Percentiles rank a stretch among this genome's conserved stretches.
phyloP scores from a whole-genome alignment of 2,113 vertebrate genomes.

The Albula glossodonta region DNA sequence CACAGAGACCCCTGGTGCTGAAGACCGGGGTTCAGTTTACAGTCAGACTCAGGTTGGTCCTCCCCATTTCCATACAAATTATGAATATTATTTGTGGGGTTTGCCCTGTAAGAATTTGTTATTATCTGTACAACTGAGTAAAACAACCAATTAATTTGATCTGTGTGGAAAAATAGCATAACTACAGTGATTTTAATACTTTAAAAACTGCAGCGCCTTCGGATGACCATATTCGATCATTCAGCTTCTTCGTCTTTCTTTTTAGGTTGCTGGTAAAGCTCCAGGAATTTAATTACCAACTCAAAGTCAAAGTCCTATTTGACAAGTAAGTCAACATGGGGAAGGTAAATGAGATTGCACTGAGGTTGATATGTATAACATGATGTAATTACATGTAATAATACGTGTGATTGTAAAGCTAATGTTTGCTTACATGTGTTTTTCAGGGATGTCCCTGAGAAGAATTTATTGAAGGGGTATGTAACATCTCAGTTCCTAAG shows the following conservation, averaged over 20 bases:
- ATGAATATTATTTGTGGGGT: not conserved
- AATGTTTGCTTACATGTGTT: not conserved
- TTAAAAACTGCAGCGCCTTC: no score
- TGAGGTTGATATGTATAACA: not conserved
- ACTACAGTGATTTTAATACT: no score
- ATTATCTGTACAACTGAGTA: not conserved
- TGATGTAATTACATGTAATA: not conserved
- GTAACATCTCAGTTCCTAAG: slow-evolving; percentile 42
- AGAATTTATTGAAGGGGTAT: slow-evolving; percentile 79
- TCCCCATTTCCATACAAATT: not conserved
- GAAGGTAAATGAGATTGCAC: not conserved
- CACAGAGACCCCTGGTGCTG: slow-evolving; percentile 81
- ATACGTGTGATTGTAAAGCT: not conserved
- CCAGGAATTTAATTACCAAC: slow-evolving; percentile 80
- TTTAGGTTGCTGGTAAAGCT: slow-evolving; percentile 85
- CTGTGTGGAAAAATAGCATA: no score
- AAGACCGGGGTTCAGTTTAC: slow-evolving; percentile 85
- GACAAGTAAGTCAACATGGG: slow-evolving; percentile 81
- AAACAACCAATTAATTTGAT: no score
- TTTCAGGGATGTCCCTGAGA: slow-evolving; percentile 82
- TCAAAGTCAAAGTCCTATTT: slow-evolving; percentile 87
- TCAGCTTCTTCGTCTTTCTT: not conserved
- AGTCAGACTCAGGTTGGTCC: slow-evolving; percentile 78
- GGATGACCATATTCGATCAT: not conserved
- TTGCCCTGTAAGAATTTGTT: not conserved